Evolutionary conservation across 2,888 invertebrate species (phyloP), one percentile per base, ranked within the genome.

Genomic region (Chironomus riparius): DNA sequence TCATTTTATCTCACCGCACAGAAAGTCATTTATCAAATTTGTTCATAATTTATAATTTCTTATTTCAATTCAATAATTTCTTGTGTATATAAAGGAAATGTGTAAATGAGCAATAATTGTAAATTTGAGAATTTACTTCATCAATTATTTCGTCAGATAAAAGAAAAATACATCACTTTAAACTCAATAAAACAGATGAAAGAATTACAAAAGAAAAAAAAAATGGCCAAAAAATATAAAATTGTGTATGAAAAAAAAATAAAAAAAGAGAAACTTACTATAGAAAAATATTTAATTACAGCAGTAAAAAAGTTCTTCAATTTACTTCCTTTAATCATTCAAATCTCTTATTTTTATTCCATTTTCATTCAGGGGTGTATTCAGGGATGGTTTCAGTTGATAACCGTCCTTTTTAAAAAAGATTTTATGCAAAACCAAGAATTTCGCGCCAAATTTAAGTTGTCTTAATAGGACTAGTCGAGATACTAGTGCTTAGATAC

Each of bases 21-120:
- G n/a, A 56, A 15, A 65, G 65, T 62, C 22, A 62, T 62, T 68
- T 18, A n/a, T 56, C n/a, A 56, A 56, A 4, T 18, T 18, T 56
- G 56, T 56, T 18, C 56, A 38, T 38, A 56, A 56, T 15, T 56
- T 56, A 56, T 56, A 15, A 56, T 18, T 15, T 68, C 4, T 70
- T 47, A 22, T 62, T 12, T 38, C 38, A 38, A 38, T 10, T 2
- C 38, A 38, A 38, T 73, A 22, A 48, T 68, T 68, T 47, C 48
- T 68, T 62, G 4, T 73, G 74, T 74, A 74, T 24, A 74, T 74
- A 74, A 74, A 7, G 18, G 15, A 68, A 74, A 74, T 56, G 74
- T 74, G 74, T 74, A 74, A 74, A 72, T 61, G 72, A 74, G 74
- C 74, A 74, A 74, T 74, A 74, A 24, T 65, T 74, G 72, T 72